Evolutionary conservation across 2,888 invertebrate species (phyloP).

Genomic region (Acrobasis repandana): DNA sequence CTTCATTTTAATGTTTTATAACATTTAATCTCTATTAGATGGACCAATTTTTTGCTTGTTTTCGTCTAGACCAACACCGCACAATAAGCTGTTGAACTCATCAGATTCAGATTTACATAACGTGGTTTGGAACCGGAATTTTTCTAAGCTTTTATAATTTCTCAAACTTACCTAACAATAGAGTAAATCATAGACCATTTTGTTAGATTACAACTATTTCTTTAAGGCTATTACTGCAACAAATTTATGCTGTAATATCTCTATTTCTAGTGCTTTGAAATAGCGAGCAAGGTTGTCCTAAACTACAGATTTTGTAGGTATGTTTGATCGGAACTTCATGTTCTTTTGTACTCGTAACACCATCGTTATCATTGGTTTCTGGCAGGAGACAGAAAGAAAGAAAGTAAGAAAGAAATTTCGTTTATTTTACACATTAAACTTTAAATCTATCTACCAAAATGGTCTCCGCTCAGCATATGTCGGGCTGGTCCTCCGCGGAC

Average conservation of each 20-base stretch:
- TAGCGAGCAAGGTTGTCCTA: too few relatives aligned
- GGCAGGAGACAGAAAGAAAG: too few relatives aligned
- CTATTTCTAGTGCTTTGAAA: too few relatives aligned
- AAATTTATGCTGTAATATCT: neutral
- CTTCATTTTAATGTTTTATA: conserved; percentile 19
- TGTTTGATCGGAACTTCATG: too few relatives aligned
- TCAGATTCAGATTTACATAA: conserved; percentile 17
- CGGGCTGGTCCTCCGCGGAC: too few relatives aligned
- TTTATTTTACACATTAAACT: too few relatives aligned
- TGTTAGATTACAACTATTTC: neutral
- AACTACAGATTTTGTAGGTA: too few relatives aligned
- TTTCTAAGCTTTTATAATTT: neutral
- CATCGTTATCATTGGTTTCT: too few relatives aligned
- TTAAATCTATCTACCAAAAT: too few relatives aligned
- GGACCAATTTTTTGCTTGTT: conserved; percentile 5
- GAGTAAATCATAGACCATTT: neutral
- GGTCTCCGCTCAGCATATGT: too few relatives aligned
- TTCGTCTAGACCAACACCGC: conserved; percentile 8
- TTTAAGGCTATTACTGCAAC: neutral
- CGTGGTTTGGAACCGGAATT: neutral
- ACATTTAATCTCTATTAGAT: conserved; percentile 15
- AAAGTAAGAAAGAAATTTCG: too few relatives aligned
- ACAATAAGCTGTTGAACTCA: conserved; percentile 2
- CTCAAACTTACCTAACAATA: neutral
- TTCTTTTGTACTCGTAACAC: too few relatives aligned